These are phyloP conservation scores for Pimpla rufipes DNA, from an alignment of 2,888 invertebrate genomes.

Conservation along the genomic window DNA sequence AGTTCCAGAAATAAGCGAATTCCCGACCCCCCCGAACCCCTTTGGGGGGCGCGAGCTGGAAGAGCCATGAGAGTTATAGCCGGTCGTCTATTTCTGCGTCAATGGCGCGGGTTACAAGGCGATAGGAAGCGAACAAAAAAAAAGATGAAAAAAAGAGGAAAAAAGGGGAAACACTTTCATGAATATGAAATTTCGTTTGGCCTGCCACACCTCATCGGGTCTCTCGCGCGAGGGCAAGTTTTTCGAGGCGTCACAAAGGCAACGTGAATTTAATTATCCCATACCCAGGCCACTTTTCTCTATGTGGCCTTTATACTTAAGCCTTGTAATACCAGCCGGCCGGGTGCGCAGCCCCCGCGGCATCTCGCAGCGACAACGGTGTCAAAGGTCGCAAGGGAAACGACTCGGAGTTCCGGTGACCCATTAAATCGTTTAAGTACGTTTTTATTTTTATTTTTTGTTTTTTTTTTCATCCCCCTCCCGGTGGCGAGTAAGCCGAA, in stretches of 20 bases:
- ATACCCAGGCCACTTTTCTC: slow-evolving; percentile 64
- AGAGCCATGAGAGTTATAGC: slow-evolving; percentile 35
- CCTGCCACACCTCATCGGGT: slow-evolving; percentile 46
- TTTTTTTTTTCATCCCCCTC: neutral
- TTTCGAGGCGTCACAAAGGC: slow-evolving; percentile 66
- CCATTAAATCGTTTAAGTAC: slow-evolving; percentile 64
- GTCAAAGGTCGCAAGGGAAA: slow-evolving; percentile 54
- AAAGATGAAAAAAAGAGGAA: neutral
- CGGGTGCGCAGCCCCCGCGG: slow-evolving; percentile 12
- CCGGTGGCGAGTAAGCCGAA: neutral
- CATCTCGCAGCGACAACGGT: neutral
- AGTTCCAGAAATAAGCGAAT: slow-evolving; percentile 46
- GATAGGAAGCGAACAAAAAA: slow-evolving; percentile 34
- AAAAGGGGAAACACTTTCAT: slow-evolving; percentile 61
- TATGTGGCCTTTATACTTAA: slow-evolving; percentile 52
- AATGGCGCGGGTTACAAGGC: slow-evolving; percentile 45
- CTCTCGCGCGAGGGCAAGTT: slow-evolving; percentile 52
- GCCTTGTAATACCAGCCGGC: slow-evolving; percentile 4
- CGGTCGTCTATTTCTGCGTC: slow-evolving; percentile 58
- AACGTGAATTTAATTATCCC: slow-evolving; percentile 63
- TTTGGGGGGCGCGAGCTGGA: neutral
- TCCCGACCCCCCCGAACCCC: no score
- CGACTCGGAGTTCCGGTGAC: slow-evolving; percentile 57
- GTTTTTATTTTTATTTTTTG: slow-evolving; percentile 40
- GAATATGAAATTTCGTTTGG: slow-evolving; percentile 68